Evolutionary conservation across 1,140 invertebrate species (phyloP).

Genomic region (Alviniconcha marisindica): DNA sequence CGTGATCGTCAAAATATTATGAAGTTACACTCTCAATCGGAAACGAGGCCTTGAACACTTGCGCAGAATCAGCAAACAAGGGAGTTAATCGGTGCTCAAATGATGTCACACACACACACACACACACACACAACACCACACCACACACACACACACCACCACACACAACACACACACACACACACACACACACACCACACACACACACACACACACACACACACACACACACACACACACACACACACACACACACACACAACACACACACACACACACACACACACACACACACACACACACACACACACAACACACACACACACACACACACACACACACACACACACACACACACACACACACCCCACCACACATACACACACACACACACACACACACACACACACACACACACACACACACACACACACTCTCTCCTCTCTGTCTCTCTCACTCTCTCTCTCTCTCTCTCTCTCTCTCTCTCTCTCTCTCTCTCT

Average conservation of each 20-base stretch:
- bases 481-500: neutral
- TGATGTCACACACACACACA: too few relatives aligned
- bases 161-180: neutral
- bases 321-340: neutral
- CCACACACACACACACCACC: too few relatives aligned
- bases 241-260: neutral
- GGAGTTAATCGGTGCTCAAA: too few relatives aligned
- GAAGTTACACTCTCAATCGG: too few relatives aligned
- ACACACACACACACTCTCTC: neutral
- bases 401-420: slow-evolving; percentile 18
- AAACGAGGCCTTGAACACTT: too few relatives aligned
- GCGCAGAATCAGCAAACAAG: too few relatives aligned
- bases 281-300: slow-evolving; percentile 24
- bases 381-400: slow-evolving; percentile 16
- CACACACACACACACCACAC: slow-evolving; percentile 1
- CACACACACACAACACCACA: too few relatives aligned
- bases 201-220: neutral
- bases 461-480: too few relatives aligned
- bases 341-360: neutral
- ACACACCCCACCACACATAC: slow-evolving; percentile 1
- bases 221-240: neutral
- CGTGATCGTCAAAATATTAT: too few relatives aligned
- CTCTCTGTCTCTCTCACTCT: neutral
- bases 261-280: slow-evolving; percentile 18
- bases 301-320: slow-evolving; percentile 14